Evolutionary conservation across 2,113 vertebrate genomes (phyloP), one percentile per base, ranked within the genome.

Genomic region (Hydrochoerus hydrochaeris): DNA sequence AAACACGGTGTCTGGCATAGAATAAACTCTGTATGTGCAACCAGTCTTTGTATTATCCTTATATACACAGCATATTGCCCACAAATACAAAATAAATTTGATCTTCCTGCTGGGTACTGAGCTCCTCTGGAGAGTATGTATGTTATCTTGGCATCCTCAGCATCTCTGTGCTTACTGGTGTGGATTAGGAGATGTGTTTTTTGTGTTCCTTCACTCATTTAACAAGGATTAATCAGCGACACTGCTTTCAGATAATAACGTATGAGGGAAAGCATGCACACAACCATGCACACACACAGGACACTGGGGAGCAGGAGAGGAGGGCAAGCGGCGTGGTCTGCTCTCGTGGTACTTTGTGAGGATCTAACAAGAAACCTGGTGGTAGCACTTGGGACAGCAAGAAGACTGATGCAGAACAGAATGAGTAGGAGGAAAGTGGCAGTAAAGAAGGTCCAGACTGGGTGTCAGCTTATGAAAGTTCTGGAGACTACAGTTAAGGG

Each of bases 401-500:
- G 46, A 46, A 73, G 69, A 22, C 62, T 12, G 19, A 28, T 2
- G 1, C 11, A 1, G 58, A 58, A 44, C 38, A n/a, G n/a, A 69
- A 24, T 5, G 0, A 73, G 13, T 10, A 4, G 62, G 3, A 26
- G 22, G 20, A 49, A 32, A 54, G 60, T 10, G 57, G 24, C 0
- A 16, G 60, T 35, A 67, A 73, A n/a, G 54, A n/a, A 91, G 19
- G 49, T 58, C 58, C 9, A 71, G 26, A 9, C 3, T 20, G 22
- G 20, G 11, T 22, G 30, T 78, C 38, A 13, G 38, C 46, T 35
- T 7, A 49, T 10, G 44, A 49, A 22, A 38, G 54, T 10, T 22
- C 46, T 62, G 46, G 24, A 52, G 83, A 54, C 88, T 93, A 65
- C 80, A 67, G 63, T 46, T 5, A 63, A 90, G 80, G 30, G 54